These are phyloP conservation scores for Parauchenoglanis punctatus DNA, from an alignment of 2,797 vertebrate species.

Conservation along the genomic window DNA sequence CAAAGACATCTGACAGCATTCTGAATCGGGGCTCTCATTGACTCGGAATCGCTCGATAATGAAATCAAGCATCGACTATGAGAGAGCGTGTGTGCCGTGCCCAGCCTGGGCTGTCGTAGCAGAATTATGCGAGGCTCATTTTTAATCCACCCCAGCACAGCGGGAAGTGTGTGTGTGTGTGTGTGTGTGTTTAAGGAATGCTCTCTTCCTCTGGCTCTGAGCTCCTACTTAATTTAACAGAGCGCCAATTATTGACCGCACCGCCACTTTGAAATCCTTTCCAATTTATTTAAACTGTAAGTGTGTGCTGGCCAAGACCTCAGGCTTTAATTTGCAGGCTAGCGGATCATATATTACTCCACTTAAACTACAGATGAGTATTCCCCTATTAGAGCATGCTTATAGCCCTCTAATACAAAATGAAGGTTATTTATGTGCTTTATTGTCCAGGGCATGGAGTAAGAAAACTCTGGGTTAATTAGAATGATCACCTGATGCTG, in stretches of 20 bases:
- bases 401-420: constrained; percentile 24
- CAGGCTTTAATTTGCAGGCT: constrained; percentile 49
- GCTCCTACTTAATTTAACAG: constrained; percentile 75
- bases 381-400: constrained; percentile 31
- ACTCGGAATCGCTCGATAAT: constrained; percentile 45
- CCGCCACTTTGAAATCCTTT: constrained; percentile 65
- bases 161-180: constrained; percentile 22
- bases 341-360: constrained; percentile 41
- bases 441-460: not conserved
- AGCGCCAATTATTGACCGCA: constrained; percentile 73
- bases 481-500: not conserved
- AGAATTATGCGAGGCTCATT: constrained; percentile 42
- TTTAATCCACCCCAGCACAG: constrained; percentile 45
- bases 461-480: not conserved
- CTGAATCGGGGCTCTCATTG: constrained; percentile 34
- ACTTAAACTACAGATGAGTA: constrained; percentile 35
- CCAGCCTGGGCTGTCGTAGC: constrained; percentile 32
- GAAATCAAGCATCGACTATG: constrained; percentile 44
- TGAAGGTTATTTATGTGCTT: constrained; percentile 24
- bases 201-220: constrained; percentile 55
- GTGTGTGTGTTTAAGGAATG: constrained; percentile 56
- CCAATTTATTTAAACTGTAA: constrained; percentile 59
- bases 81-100: constrained; percentile 38
- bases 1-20: constrained; percentile 41
- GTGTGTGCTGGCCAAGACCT: constrained; percentile 45